Conservation (phyloP, 2,113 vertebrate species). For the Trematocara unimaculatum region DNA sequence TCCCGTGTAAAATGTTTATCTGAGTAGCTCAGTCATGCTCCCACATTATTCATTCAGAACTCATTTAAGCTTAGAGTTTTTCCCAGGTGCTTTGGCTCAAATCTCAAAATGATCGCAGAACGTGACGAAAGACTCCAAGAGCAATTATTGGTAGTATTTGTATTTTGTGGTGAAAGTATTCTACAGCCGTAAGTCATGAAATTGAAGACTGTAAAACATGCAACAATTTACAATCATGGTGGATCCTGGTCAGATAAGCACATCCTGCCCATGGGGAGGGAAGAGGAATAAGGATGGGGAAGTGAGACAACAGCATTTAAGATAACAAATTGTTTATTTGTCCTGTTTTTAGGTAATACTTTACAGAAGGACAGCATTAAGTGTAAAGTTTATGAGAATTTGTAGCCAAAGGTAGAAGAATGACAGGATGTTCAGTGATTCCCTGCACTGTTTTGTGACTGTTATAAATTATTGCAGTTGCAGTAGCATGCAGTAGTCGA, state of each 20-base stretch:
- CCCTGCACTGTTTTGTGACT: not conserved
- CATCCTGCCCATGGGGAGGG: not conserved
- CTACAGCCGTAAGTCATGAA: not conserved
- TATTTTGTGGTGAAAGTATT: not conserved
- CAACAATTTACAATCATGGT: fast-evolving
- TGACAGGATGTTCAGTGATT: not conserved
- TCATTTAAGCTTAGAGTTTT: not conserved
- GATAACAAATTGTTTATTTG: not conserved
- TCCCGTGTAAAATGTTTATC: not conserved
- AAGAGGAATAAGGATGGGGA: not conserved
- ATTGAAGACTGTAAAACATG: not conserved
- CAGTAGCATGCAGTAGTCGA: not conserved
- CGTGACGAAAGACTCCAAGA: not conserved
- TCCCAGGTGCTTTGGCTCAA: not conserved
- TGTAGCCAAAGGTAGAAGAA: not conserved
- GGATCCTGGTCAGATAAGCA: not conserved
- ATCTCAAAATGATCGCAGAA: not conserved
- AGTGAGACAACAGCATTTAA: not conserved
- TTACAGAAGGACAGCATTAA: not conserved
- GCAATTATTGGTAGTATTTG: not conserved
- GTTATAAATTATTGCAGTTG: not conserved
- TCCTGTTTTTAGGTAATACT: not conserved
- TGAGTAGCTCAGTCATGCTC: not conserved
- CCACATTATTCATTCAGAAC: not conserved
- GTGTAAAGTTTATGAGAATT: not conserved